Evolutionary conservation across 35 echinoderm and acorn worm species (phyloP).

Genomic region (Stichopus chloronotus): DNA sequence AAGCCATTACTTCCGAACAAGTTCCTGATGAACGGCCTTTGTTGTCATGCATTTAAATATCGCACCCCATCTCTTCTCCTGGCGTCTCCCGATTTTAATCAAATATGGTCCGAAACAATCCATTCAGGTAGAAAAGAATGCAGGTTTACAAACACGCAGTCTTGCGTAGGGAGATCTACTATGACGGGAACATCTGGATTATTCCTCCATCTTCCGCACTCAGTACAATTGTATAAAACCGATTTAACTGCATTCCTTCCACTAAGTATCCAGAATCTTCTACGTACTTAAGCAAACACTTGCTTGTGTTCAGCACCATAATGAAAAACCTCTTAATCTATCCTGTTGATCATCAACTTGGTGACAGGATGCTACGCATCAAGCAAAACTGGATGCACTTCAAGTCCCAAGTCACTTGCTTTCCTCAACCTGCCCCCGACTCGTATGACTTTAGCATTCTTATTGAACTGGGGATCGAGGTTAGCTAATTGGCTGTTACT

Average conservation of each 20-base stretch:
- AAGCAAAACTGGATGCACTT: conserved; percentile 21
- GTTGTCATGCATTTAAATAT: conserved; percentile 73
- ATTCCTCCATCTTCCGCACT: conserved; percentile 47
- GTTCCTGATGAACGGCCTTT: conserved; percentile 54
- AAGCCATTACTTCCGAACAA: conserved; percentile 36
- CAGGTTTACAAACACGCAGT: conserved; percentile 45
- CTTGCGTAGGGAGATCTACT: conserved; percentile 68
- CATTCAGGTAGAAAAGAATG: conserved; percentile 62
- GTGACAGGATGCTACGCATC: conserved; percentile 28
- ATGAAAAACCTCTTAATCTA: conserved; percentile 27
- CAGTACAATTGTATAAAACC: conserved; percentile 15
- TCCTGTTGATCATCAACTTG: conserved; percentile 5
- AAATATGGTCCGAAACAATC: conserved; percentile 69
- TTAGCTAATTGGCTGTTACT: not conserved
- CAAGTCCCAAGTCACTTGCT: not conserved
- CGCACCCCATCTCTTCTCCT: conserved; percentile 55
- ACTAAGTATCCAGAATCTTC: conserved; percentile 56
- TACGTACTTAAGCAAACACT: conserved; percentile 32
- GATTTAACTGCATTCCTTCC: conserved; percentile 23
- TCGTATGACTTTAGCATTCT: conserved; percentile 27
- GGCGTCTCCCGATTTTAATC: conserved; percentile 49
- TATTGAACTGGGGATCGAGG: conserved; percentile 24
- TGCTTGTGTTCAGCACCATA: conserved; percentile 50
- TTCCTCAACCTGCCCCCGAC: conserved; percentile 53
- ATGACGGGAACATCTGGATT: conserved; percentile 55